A percentile compares a stretch with the other conserved stretches of the same genome.
phyloP scores from a whole-genome alignment of 2,113 vertebrate species.

The Toxostoma redivivum region DNA sequence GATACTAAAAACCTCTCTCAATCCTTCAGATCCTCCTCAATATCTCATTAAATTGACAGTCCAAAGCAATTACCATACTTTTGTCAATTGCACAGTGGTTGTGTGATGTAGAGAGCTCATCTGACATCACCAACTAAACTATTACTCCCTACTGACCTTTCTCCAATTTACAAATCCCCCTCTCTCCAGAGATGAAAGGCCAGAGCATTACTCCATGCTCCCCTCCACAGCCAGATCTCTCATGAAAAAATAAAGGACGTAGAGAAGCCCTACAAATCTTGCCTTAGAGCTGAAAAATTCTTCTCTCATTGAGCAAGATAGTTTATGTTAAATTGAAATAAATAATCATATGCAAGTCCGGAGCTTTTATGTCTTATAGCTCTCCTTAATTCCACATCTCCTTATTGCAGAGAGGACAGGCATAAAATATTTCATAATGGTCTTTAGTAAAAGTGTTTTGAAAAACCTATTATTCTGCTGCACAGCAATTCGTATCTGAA shows the following conservation, averaged over 20 bases:
- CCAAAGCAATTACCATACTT: slow-evolving; percentile 36
- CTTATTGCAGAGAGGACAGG: neutral
- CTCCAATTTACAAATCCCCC: neutral
- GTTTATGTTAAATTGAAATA: slow-evolving; percentile 58
- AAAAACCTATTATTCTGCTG: neutral
- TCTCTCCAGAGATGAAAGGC: slow-evolving; percentile 8
- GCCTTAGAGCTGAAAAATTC: slow-evolving; percentile 12
- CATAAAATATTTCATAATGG: slow-evolving; percentile 52
- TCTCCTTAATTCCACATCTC: slow-evolving; percentile 57
- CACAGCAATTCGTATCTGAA: neutral
- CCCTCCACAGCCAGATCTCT: neutral
- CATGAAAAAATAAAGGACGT: neutral
- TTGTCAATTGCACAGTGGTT: neutral
- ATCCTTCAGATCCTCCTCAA: slow-evolving; percentile 16
- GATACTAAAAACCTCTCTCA: neutral
- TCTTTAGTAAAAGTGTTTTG: neutral
- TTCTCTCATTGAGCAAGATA: neutral
- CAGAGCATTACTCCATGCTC: neutral
- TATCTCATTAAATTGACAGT: slow-evolving; percentile 46
- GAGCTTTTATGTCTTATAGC: slow-evolving; percentile 57
- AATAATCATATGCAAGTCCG: slow-evolving; percentile 51
- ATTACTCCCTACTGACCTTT: neutral
- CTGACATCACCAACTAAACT: slow-evolving; percentile 19
- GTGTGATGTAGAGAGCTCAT: neutral
- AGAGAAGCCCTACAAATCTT: neutral